These are phyloP conservation scores for Mythimna pallens DNA, from an alignment of 2,888 invertebrate genomes.

Conservation along the genomic window DNA sequence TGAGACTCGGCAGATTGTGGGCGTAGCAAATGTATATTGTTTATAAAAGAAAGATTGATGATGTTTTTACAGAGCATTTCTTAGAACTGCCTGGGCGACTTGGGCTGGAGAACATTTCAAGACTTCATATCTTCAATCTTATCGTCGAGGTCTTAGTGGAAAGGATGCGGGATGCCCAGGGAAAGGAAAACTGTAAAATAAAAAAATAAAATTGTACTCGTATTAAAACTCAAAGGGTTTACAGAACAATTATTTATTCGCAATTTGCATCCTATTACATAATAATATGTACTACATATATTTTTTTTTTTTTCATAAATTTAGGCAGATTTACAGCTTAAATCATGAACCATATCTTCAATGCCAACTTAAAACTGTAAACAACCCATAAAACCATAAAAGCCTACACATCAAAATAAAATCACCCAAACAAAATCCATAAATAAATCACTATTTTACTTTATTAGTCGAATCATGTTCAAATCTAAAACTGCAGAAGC, in stretches of 20 bases:
- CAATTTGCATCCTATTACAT: constrained; percentile 1
- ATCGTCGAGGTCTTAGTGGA: constrained; percentile 11
- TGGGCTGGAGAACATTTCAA: constrained; percentile 15
- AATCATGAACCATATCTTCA: constrained; percentile 23
- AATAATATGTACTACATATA: too few relatives aligned
- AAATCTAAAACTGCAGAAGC: constrained; percentile 18
- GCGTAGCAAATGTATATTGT: constrained; percentile 46
- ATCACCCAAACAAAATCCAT: constrained; percentile 28
- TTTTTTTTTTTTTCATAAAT: too few relatives aligned
- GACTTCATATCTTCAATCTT: constrained; percentile 29
- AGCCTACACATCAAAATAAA: constrained; percentile 18
- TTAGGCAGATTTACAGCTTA: not conserved
- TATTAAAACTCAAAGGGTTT: not conserved
- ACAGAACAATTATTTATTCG: not conserved
- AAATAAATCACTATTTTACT: constrained; percentile 41
- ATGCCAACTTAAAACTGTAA: constrained; percentile 23
- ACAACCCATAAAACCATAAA: constrained; percentile 36
- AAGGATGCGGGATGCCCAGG: constrained; percentile 13
- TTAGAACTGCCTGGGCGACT: constrained; percentile 26
- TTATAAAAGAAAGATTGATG: constrained; percentile 51
- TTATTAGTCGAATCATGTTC: constrained; percentile 15
- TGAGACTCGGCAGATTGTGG: constrained; percentile 37
- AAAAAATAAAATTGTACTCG: constrained; percentile 10
- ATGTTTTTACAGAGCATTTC: constrained; percentile 25
- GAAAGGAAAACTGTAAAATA: constrained; percentile 35